Percentiles rank a stretch among this genome's conserved stretches.
Conservation (phyloP, 2,113 vertebrate genomes). For the Atlantisia rogersi region DNA sequence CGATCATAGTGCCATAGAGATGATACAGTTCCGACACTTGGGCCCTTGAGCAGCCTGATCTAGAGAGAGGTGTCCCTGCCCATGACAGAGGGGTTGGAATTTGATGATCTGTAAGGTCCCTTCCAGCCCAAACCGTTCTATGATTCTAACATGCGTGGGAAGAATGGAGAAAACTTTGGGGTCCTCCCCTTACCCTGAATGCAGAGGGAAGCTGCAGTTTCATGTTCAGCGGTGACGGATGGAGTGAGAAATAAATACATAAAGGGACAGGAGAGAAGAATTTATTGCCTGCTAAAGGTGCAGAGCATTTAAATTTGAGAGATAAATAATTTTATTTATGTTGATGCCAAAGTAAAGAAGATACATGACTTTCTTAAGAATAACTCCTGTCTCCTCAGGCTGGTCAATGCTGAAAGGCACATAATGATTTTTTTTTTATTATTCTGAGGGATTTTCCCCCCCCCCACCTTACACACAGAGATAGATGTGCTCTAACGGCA, state of each 20-base stretch:
- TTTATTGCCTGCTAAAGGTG: conserved; percentile 56
- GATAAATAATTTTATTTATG: conserved; percentile 75
- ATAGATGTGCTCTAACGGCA: conserved; percentile 25
- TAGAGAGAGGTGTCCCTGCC: too few relatives aligned
- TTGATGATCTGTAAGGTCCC: too few relatives aligned
- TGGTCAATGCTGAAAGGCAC: conserved; percentile 50
- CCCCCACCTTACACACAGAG: background rate
- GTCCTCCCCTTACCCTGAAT: background rate
- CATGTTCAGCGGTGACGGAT: background rate
- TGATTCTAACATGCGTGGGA: accelerated
- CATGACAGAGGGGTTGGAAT: too few relatives aligned
- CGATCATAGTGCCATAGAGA: too few relatives aligned
- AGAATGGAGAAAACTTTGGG: background rate
- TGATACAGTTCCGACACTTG: too few relatives aligned
- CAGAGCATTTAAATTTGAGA: conserved; percentile 59
- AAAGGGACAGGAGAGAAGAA: background rate
- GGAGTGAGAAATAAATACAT: background rate
- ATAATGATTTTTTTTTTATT: conserved; percentile 42
- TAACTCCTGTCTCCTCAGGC: background rate
- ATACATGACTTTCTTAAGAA: conserved; percentile 57
- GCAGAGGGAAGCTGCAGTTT: background rate
- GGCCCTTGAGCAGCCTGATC: too few relatives aligned
- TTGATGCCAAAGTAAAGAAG: conserved; percentile 64
- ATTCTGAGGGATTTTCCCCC: background rate
- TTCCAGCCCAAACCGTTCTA: too few relatives aligned